A percentile compares a stretch with the other conserved stretches of the same genome.
These are phyloP conservation scores for Cheilosia urbana DNA, from an alignment of 2,888 invertebrate species.

Conservation along the genomic window DNA sequence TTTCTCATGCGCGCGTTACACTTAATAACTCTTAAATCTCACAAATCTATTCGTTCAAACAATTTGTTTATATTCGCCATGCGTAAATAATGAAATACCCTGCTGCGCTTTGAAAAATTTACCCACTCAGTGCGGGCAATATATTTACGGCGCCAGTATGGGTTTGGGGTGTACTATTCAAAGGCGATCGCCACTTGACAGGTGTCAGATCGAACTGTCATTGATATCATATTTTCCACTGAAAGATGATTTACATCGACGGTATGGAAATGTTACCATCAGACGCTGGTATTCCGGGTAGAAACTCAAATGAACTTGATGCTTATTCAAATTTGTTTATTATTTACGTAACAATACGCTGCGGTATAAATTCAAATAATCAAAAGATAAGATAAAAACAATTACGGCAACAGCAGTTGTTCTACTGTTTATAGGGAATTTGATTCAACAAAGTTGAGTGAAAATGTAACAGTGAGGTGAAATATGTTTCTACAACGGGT, in stretches of 20 bases:
- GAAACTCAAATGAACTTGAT: background rate
- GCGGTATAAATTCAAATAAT: constrained; percentile 23
- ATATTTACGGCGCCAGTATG: constrained; percentile 26
- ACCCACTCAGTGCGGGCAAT: background rate
- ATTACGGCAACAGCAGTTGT: background rate
- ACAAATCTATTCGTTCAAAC: too few relatives aligned
- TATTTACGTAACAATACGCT: constrained; percentile 2
- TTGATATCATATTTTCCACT: constrained; percentile 11
- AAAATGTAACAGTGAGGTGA: too few relatives aligned
- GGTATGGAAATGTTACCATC: background rate
- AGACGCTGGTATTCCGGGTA: background rate
- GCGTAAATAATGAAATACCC: too few relatives aligned
- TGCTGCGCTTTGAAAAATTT: too few relatives aligned
- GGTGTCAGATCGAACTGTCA: constrained; percentile 41
- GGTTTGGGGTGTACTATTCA: background rate
- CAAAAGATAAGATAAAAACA: constrained; percentile 27
- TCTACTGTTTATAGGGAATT: background rate
- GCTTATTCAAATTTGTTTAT: background rate
- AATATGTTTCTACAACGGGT: too few relatives aligned
- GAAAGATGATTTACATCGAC: constrained; percentile 5
- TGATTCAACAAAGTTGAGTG: constrained; percentile 8
- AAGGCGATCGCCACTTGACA: constrained; percentile 34
- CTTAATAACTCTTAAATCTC: too few relatives aligned
- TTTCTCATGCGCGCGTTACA: too few relatives aligned
- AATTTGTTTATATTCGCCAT: too few relatives aligned